Evolutionary conservation across 2,888 invertebrate species (phyloP), one percentile per base, ranked within the genome.

Genomic region (Drosophila prostipennis): DNA sequence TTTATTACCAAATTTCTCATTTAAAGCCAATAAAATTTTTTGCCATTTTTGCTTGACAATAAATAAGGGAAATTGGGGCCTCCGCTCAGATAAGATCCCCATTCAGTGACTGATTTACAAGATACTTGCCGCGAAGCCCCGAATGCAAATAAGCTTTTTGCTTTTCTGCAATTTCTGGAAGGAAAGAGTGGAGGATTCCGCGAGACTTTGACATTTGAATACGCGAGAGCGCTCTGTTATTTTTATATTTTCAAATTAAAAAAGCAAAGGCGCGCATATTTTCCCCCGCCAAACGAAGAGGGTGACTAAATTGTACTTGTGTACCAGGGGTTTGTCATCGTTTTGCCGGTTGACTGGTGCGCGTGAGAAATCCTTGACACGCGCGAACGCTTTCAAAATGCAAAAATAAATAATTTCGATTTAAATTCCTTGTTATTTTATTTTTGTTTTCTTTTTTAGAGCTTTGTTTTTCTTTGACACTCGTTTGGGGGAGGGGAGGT

Each of bases 181-280:
- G 48, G 63, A 63, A 42, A 16, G 32, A 14, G 57, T 48, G 55
- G 48, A 63, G 63, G 42, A 37, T 57, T 65, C 56, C 19, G 57
- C 69, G 37, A 75, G 70, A 71, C 85, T 89, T 76, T 87, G 89
- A 84, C 87, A 87, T 89, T 89, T 87, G 54, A 64, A 75, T 63
- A 70, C 69, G 61, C 55, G 48, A 53, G 75, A 71, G 72, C 72
- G 74, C 60, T 67, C 79, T 85, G 88, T 84, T 83, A 87, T 89
- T 87, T 89, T 84, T 86, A 89, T 87, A 88, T 87, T 86, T 84
- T 88, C 80, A 87, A 84, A 84, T 89, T 89, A 89, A 79, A 89
- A 84, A 85, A 76, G 75, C 68, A 86, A 80, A 82, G 63, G 72
- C 77, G 69, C 45, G 72, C 78, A 7, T 10, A 32, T 60, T 42